phyloP scores from a whole-genome alignment of 2,797 vertebrate genomes.

The Sebastes matsubarae region DNA sequence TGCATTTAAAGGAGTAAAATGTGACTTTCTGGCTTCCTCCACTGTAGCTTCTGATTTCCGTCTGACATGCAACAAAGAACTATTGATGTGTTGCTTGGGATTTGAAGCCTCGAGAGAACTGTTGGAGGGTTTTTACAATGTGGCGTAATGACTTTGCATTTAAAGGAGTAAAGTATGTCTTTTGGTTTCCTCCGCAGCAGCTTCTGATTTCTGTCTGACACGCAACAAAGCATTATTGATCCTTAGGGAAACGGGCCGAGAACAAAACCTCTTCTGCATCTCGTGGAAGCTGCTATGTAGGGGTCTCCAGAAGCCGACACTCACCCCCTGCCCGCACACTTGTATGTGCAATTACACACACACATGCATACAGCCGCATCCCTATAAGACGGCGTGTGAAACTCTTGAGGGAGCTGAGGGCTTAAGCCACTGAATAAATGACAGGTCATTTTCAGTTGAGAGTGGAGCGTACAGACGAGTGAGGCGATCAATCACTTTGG shows the following conservation, averaged over 20 bases:
- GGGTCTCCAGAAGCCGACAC: slow-evolving; percentile 26
- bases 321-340: slow-evolving; percentile 15
- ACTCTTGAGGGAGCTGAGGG: slow-evolving; percentile 55
- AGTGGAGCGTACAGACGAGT: slow-evolving; percentile 72
- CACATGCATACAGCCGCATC: slow-evolving; percentile 1
- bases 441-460: slow-evolving; percentile 85
- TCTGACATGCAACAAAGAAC: slow-evolving; percentile 76
- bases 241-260: slow-evolving; percentile 69
- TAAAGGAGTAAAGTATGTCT: slow-evolving; percentile 61
- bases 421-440: slow-evolving; percentile 83
- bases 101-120: slow-evolving; percentile 38
- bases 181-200: slow-evolving; percentile 58
- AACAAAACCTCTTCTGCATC: slow-evolving; percentile 57
- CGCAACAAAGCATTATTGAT: slow-evolving; percentile 84
- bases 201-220: slow-evolving; percentile 79
- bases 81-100: slow-evolving; percentile 71
- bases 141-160: slow-evolving; percentile 67
- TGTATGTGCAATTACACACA: slow-evolving; percentile 33
- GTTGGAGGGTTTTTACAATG: slow-evolving; percentile 43
- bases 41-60: slow-evolving; percentile 73
- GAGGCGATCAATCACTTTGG: slow-evolving; percentile 85
- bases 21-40: slow-evolving; percentile 42
- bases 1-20: slow-evolving; percentile 69
- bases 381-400: slow-evolving; percentile 53
- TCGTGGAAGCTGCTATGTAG: slow-evolving; percentile 24